Evolutionary conservation across 2,888 invertebrate genomes (phyloP).

Genomic region (Calameuta idolon): DNA sequence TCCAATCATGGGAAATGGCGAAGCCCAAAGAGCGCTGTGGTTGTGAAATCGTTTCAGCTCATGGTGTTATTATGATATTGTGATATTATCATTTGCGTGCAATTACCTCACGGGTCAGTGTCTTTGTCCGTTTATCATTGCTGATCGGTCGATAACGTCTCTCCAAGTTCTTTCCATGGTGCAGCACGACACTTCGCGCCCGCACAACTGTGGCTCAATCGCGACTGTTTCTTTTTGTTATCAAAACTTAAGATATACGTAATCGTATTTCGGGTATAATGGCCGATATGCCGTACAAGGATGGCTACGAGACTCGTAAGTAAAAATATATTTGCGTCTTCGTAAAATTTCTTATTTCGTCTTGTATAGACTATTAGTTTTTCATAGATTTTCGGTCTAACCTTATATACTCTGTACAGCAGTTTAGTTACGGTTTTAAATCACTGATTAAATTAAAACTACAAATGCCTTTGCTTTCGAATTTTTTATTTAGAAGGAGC

Average conservation of each 20-base stretch:
- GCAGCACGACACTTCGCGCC: background rate
- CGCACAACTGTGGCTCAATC: background rate
- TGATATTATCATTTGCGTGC: too few relatives aligned
- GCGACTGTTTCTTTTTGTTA: background rate
- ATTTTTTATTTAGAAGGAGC: conserved; percentile 25
- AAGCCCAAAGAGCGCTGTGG: too few relatives aligned
- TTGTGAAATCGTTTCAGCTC: too few relatives aligned
- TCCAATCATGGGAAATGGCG: conserved; percentile 1
- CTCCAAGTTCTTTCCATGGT: too few relatives aligned
- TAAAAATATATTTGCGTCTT: conserved; percentile 19
- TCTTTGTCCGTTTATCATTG: background rate
- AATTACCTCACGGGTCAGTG: background rate
- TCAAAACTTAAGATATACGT: background rate
- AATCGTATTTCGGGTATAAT: conserved; percentile 33
- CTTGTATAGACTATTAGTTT: too few relatives aligned
- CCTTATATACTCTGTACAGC: too few relatives aligned
- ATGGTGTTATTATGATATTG: too few relatives aligned
- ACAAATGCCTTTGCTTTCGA: too few relatives aligned
- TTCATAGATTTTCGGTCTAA: too few relatives aligned
- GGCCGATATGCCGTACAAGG: conserved; percentile 55
- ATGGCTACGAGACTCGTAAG: conserved; percentile 54
- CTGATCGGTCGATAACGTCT: background rate
- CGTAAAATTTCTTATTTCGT: too few relatives aligned
- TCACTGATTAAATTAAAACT: too few relatives aligned
- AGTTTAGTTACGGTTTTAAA: too few relatives aligned